Base-by-base conservation (phyloP, 2,797 vertebrate genomes). In the Netta rufina region DNA sequence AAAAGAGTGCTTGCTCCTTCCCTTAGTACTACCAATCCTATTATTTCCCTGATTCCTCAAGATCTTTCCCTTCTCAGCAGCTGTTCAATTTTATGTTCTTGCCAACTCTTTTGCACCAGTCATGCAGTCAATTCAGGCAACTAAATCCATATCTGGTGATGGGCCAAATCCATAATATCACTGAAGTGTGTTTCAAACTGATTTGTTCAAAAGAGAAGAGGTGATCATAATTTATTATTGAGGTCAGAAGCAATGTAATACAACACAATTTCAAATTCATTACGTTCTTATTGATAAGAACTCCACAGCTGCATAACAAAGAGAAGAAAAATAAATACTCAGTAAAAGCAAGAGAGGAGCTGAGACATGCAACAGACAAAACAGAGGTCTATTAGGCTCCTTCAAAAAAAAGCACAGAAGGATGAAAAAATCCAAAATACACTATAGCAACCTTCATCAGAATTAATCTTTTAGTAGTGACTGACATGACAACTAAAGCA, bases 61-160 rank as follows among this genome's bases (percentile, higher is more conserved):
- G 84, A 83, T 87, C 89, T 54, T 87, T 91, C 54, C 39, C 30
- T 89, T 86, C 67, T 89, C 61, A 85, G 49, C 92, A 93, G 92
- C 80, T 95, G 90, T 13, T 92, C n/a, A 22, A 43, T 67, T 84
- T 84, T 43, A 73, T 21, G 13, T 49, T 95, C 83, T 77, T 95
- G 90, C 93, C 94, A 95, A 90, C 27, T 53, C 58, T 88, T 86
- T 60, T 78, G 60, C 74, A 88, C 80, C 56, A 87, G 73, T 79
- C 41, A 81, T 62, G 30, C 15, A 73, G 66, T 66, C 51, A 80
- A 53, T 66, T 79, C 47, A 81, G 76, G 70, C 60, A 92, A 75
- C 64, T 28, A 86, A 53, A 72, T 56, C 54, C 14, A 2, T 76
- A 90, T 30, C 60, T 92, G 74, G 77, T 86, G 64, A 89, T 32